Evolutionary conservation across 2,113 vertebrate species (phyloP).

Genomic region (Polypterus senegalus): DNA sequence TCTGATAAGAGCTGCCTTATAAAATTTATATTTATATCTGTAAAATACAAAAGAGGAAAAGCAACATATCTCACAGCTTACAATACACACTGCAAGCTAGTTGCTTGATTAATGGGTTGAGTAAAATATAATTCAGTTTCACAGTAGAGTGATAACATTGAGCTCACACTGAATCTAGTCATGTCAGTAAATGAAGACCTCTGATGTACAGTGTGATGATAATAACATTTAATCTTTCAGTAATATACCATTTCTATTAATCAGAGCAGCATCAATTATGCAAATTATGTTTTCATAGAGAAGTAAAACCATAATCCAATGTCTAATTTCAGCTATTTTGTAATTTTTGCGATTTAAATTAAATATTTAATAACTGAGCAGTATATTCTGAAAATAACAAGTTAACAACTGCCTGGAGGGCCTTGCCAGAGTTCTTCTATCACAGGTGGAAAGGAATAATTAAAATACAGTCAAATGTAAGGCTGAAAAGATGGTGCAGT

Average conservation of each 20-base stretch:
- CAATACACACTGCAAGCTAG: too few species aligned
- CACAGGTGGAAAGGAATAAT: slow-evolving; percentile 4
- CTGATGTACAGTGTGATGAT: background rate
- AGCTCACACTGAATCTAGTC: too few species aligned
- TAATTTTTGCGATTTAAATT: background rate
- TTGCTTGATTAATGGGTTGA: too few species aligned
- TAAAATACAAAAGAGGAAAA: too few species aligned
- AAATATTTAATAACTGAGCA: slow-evolving; percentile 2
- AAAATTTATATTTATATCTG: too few species aligned
- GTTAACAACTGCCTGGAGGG: slow-evolving; percentile 7
- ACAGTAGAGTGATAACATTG: too few species aligned
- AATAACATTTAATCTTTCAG: background rate
- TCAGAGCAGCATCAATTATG: slow-evolving; percentile 2
- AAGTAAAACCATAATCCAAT: slow-evolving; percentile 1
- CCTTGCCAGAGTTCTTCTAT: background rate
- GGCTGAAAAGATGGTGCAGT: background rate
- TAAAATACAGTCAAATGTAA: background rate
- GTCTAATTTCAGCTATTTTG: background rate
- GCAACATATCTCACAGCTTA: too few species aligned
- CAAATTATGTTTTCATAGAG: slow-evolving; percentile 6
- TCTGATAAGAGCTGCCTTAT: too few species aligned
- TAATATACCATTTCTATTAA: background rate
- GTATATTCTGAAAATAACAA: slow-evolving; percentile 4
- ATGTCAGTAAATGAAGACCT: too few species aligned
- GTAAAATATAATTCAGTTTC: too few species aligned